Evolutionary conservation across 2,113 vertebrate species (phyloP).

Genomic region (Gavialis gangeticus): DNA sequence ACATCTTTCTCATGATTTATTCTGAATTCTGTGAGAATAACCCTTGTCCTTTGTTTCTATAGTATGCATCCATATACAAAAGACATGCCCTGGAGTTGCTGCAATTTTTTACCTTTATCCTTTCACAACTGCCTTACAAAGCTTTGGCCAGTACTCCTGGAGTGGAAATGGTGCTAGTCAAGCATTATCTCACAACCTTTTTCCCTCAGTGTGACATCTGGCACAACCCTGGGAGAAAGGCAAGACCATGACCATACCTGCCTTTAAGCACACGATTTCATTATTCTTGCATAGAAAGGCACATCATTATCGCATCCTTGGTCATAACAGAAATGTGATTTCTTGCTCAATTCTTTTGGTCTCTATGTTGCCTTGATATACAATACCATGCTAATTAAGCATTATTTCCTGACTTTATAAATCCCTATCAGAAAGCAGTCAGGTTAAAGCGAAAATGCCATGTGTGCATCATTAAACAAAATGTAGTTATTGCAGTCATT

Average conservation of each 20-base stretch:
- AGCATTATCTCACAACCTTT: background rate
- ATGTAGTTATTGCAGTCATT: background rate
- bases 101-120: background rate
- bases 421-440: background rate
- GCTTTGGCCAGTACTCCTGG: background rate
- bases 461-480: background rate
- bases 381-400: background rate
- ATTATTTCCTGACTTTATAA: background rate
- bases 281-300: background rate
- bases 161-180: background rate
- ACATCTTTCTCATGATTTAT: background rate
- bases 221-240: background rate
- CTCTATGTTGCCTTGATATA: background rate
- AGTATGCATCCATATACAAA: background rate
- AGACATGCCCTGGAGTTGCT: background rate
- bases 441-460: background rate
- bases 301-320: background rate
- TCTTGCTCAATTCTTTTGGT: constrained; percentile 20
- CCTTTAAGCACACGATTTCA: constrained; percentile 2
- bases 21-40: background rate
- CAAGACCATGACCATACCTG: constrained; percentile 39
- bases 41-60: background rate
- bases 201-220: background rate
- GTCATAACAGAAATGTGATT: constrained; percentile 11
- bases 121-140: background rate